Evolutionary conservation across 2,888 invertebrate species (phyloP), one percentile per base, ranked within the genome.

Genomic region (Campoplex nolae): DNA sequence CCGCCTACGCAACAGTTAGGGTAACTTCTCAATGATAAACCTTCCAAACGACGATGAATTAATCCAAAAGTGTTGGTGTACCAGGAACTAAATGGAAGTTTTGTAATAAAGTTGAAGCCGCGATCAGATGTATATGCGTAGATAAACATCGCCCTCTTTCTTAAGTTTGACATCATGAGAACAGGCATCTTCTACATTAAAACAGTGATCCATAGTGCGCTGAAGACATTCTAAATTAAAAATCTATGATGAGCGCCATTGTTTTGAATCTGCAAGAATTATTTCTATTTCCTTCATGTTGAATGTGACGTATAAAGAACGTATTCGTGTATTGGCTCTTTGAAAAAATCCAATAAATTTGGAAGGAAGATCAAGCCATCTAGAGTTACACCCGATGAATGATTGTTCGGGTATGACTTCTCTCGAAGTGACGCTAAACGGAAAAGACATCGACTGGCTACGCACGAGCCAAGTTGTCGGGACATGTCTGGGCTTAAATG

Each of bases 181-280:
- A 83, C 76, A 83, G 77, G 65, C 18, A 51, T 16, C 51, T 11
- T 45, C 11, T 45, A 11, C 13, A 45, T 45, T 9, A 13, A 45
- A 45, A 45, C 45, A 11, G 11, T 45, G 13, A 13, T 45, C 45
- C 45, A 45, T 0, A 45, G 45, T 45, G 45, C 13, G 11, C 45
- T 45, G 45, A 11, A 45, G 11, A 13, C 45, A 11, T 13, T 13
- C 11, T 11, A 13, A 2, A 45, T 45, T 9, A 3, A 45, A 45
- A 58, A 85, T 78, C 78, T 74, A 74, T 73, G 28, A 23, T 35
- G 51, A 74, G 73, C 48, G 48, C 51, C 68, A 78, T 68, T 78
- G 56, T 54, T 42, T 70, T 56, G 18, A 23, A 56, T 56, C 42
- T 45, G 8, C 28, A 56, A 42, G 23, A 32, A 28, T 77, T n/a